Conservation (phyloP, 2,888 invertebrate species). For the Hanleya hanleyi region DNA sequence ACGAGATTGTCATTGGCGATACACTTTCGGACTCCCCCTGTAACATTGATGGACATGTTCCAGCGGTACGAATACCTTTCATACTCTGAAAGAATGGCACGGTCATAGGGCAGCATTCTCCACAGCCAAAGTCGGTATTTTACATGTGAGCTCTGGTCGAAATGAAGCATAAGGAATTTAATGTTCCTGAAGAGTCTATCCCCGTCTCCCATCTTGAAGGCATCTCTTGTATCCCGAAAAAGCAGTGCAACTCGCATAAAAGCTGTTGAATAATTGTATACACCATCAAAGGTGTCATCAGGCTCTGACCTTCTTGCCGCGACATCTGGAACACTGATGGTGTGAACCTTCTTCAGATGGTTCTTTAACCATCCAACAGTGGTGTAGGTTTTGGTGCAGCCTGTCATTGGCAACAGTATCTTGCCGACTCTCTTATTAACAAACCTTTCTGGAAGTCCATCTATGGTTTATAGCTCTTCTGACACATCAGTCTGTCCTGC, state of each 20-base stretch:
- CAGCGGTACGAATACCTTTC: background rate
- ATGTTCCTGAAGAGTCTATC: conserved; percentile 2
- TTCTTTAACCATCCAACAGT: background rate
- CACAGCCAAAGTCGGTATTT: conserved; percentile 6
- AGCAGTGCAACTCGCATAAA: conserved; percentile 1
- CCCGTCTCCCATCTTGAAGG: conserved; percentile 3
- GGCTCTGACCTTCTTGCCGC: background rate
- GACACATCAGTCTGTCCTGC: too few relatives aligned
- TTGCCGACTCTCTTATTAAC: background rate
- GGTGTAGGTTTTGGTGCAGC: background rate
- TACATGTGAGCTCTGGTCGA: background rate
- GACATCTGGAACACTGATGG: background rate
- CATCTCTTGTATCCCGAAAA: background rate
- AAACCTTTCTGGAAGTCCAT: too few relatives aligned
- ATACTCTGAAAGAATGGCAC: background rate
- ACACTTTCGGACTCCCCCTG: background rate
- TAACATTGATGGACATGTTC: background rate
- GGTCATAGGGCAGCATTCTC: conserved; percentile 11
- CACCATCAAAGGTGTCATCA: background rate
- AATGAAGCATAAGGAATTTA: background rate
- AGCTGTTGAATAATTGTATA: background rate
- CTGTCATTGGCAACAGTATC: background rate
- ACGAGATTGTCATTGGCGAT: conserved; percentile 12
- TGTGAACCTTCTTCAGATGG: background rate
- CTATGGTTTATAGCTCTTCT: too few relatives aligned